Percentiles rank a stretch among this genome's conserved stretches.
These are phyloP conservation scores for Acronicta aceris DNA, from an alignment of 2,888 invertebrate species.

Conservation along the genomic window DNA sequence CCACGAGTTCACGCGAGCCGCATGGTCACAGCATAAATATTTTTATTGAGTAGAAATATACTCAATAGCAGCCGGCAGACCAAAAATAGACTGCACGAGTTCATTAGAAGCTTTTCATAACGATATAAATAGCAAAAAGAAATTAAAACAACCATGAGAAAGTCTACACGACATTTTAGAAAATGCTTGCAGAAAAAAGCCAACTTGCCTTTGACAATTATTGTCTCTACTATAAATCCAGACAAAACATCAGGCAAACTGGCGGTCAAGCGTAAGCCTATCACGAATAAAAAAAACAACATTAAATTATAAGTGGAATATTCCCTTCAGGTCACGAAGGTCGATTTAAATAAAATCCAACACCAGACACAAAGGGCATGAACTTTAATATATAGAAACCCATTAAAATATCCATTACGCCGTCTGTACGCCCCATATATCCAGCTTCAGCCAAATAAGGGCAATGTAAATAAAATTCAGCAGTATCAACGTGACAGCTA, in stretches of 20 bases:
- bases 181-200: not conserved
- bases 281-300: too few species aligned
- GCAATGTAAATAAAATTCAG: constrained; percentile 65
- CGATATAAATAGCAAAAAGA: constrained; percentile 1
- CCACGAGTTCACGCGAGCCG: constrained; percentile 27
- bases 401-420: constrained; percentile 56
- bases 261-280: too few species aligned
- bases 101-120: constrained; percentile 21
- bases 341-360: constrained; percentile 32
- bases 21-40: constrained; percentile 35
- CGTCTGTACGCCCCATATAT: constrained; percentile 50
- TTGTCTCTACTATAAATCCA: constrained; percentile 1
- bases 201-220: not conserved
- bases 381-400: constrained; percentile 47
- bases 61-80: constrained; percentile 18
- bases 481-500: constrained; percentile 55
- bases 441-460: constrained; percentile 64
- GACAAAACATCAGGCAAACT: too few species aligned
- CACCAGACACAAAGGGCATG: constrained; percentile 45
- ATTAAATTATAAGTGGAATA: constrained; percentile 14
- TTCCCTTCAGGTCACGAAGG: constrained; percentile 46
- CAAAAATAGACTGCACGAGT: constrained; percentile 39
- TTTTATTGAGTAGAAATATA: constrained; percentile 49
- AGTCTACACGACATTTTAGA: not conserved
- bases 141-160: not conserved